Percentiles rank a stretch among this genome's conserved stretches.
Evolutionary conservation across 2,113 vertebrate species (phyloP).

Genomic region (Nesoenas mayeri): DNA sequence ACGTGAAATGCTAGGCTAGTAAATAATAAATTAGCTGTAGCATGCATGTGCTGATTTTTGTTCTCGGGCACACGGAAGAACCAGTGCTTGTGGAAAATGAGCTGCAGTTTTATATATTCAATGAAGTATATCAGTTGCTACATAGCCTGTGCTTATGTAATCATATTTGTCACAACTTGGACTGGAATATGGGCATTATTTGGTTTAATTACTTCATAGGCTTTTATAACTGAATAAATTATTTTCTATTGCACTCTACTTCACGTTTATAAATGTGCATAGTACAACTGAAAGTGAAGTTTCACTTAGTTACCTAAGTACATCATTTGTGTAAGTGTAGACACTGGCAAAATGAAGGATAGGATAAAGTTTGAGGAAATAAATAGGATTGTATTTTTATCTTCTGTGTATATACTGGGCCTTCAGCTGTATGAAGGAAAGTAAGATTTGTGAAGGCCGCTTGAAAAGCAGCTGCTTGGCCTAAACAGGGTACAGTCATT

Average conservation of each 20-base stretch:
- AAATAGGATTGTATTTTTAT: not conserved
- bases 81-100: not conserved
- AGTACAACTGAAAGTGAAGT: not conserved
- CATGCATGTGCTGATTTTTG: not conserved
- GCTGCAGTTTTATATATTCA: not conserved
- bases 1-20: not conserved
- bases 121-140: not conserved
- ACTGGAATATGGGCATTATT: not conserved
- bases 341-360: not conserved
- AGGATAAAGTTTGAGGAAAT: not conserved
- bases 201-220: not conserved
- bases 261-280: not conserved
- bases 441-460: not conserved
- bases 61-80: not conserved
- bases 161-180: not conserved
- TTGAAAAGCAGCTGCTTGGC: not conserved
- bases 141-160: not conserved
- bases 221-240: not conserved
- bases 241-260: not conserved
- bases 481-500: not conserved
- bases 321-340: not conserved
- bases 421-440: not conserved
- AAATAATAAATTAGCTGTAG: not conserved
- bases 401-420: not conserved
- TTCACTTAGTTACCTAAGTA: not conserved